These are phyloP conservation scores for Drosophila helvetica DNA, from an alignment of 2,888 invertebrate genomes.

Conservation along the genomic window DNA sequence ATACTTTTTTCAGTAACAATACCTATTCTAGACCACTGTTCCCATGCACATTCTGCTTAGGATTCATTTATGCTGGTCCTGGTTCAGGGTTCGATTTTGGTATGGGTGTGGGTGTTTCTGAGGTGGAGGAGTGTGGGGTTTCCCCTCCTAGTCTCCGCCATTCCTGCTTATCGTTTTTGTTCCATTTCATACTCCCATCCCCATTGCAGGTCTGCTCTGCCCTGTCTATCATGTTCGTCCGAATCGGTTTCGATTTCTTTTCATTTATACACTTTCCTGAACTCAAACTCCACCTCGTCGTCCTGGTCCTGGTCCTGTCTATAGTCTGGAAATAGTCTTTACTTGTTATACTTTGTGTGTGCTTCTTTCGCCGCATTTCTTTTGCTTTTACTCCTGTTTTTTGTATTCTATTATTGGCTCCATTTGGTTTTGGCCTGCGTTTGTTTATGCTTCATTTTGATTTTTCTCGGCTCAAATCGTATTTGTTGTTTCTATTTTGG, in stretches of 20 bases:
- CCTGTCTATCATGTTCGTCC: slow-evolving; percentile 9
- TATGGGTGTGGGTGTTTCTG: slow-evolving; percentile 20
- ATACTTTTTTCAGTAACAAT: too few species aligned
- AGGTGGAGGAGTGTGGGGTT: neutral
- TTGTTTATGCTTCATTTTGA: slow-evolving; percentile 79
- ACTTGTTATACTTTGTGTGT: slow-evolving; percentile 20
- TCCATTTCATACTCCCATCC: slow-evolving; percentile 9
- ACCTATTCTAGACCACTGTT: slow-evolving; percentile 22
- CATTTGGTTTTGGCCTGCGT: slow-evolving; percentile 68
- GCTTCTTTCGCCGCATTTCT: slow-evolving; percentile 17
- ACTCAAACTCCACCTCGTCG: slow-evolving; percentile 36
- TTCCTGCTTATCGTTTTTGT: slow-evolving; percentile 60
- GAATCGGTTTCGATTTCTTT: slow-evolving; percentile 79
- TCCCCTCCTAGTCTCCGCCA: slow-evolving; percentile 15
- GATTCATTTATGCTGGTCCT: slow-evolving; percentile 75
- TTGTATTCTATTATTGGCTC: slow-evolving; percentile 76
- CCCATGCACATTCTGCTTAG: slow-evolving; percentile 61
- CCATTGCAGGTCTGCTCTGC: neutral
- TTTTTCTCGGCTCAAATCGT: slow-evolving; percentile 75
- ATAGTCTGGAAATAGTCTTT: slow-evolving; percentile 30
- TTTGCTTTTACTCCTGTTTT: slow-evolving; percentile 17
- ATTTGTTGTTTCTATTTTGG: slow-evolving; percentile 80
- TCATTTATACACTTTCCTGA: slow-evolving; percentile 76
- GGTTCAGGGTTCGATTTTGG: slow-evolving; percentile 33
- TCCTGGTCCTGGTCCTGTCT: slow-evolving; percentile 1